A percentile compares a stretch with the other conserved stretches of the same genome.
phyloP scores from a whole-genome alignment of 1,140 invertebrate species.

The Drosophila melanogaster region Release_6_plus_ISO1_MT NT_037436.4:15652501-15653000 shows the following conservation, averaged over 20 bases:
- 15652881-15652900: slow-evolving; percentile 30
- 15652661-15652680: neutral
- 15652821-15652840: slow-evolving; percentile 15
- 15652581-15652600: slow-evolving; percentile 18
- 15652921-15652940: neutral
- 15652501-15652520: slow-evolving; percentile 4
- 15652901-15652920: slow-evolving; percentile 17
- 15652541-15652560: slow-evolving; percentile 17
- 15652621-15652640: slow-evolving; percentile 24
- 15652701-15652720: slow-evolving; percentile 32
- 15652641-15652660: neutral
- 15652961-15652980: neutral
- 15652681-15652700: neutral
- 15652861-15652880: slow-evolving; percentile 39
- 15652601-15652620: slow-evolving; percentile 9
- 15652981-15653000: slow-evolving; percentile 33
- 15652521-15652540: neutral
- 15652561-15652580: slow-evolving; percentile 2
- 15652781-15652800: slow-evolving; percentile 8
- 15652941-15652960: too few species aligned
- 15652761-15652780: slow-evolving; percentile 15
- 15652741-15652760: slow-evolving; percentile 13
- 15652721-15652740: slow-evolving; percentile 36
- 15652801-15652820: slow-evolving; percentile 14
- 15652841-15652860: slow-evolving; percentile 37